Evolutionary conservation across 1,140 invertebrate species (phyloP), one percentile per base, ranked within the genome.

Genomic region (Plectus sambesii): DNA sequence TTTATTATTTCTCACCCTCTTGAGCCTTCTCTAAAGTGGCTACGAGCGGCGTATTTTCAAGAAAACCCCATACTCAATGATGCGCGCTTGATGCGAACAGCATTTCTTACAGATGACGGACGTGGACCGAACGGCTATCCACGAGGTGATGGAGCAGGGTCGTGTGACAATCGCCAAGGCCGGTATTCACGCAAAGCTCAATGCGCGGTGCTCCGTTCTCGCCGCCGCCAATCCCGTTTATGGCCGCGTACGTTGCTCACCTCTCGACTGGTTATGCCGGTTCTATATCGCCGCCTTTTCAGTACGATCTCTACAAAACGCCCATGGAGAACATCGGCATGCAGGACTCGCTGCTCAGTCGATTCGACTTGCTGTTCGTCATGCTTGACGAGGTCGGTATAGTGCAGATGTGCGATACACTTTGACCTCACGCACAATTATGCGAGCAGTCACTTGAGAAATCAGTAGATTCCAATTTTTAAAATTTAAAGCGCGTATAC

Each of bases 191-290:
- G 92, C 93, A 1, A 82, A 87, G 41, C 78, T 99, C 38, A 99
- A 99, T 75, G 93, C 93, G 17, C 77, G 94, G 29, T 98, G 92
- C 74, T 90, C 89, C 8, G 94, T 99, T 8, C 73, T 99, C 30
- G 93, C 93, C 9, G 94, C 94, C 30, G 94, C 94, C 45, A 99
- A 99, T 80, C 94, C 94, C n/a, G 90, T 98, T 24, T 97, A 93
- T 71, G 93, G 93, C 56, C 79, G 87, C 61, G 85, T 88, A 71
- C 75, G 78, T n/a, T n/a, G n/a, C n/a, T n/a, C n/a, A n/a, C n/a
- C n/a, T n/a, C n/a, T n/a, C n/a, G n/a, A n/a, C n/a, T n/a, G n/a
- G n/a, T n/a, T n/a, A n/a, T n/a, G n/a, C n/a, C n/a, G n/a, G n/a
- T n/a, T n/a, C n/a, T 62, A 37, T 58, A 63, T n/a, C n/a, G n/a